Percentiles rank a stretch among this genome's conserved stretches.
phyloP scores from a whole-genome alignment of 2,113 vertebrate genomes.

The Zapornia atra region DNA sequence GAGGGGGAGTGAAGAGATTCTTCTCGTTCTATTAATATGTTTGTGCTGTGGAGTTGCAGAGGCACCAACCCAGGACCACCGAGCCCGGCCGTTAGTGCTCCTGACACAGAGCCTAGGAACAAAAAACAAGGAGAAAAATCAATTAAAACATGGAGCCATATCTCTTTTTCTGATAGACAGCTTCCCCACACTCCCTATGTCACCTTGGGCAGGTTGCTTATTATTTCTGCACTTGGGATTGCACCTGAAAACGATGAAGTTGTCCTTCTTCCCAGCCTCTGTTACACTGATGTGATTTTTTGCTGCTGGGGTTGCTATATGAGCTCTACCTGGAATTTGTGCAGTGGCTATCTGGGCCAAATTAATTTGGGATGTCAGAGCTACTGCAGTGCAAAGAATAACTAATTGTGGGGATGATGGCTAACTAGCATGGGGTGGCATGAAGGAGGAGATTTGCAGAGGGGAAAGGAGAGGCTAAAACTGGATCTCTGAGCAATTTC shows the following conservation, averaged over 20 bases:
- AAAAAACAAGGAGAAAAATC: background rate
- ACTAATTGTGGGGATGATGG: background rate
- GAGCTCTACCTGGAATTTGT: background rate
- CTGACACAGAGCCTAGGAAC: background rate
- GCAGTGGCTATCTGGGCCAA: background rate
- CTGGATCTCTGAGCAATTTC: background rate
- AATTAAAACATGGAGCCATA: accelerated
- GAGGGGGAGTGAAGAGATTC: background rate
- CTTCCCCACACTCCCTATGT: background rate
- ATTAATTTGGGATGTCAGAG: background rate
- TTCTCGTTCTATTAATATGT: background rate
- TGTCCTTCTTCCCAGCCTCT: background rate
- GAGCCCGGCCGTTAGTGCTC: background rate
- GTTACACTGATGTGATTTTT: background rate
- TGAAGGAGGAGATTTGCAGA: background rate
- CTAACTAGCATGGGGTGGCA: background rate
- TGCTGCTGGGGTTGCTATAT: background rate
- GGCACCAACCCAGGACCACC: background rate
- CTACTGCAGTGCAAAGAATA: background rate
- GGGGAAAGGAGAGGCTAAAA: background rate
- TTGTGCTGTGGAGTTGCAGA: background rate
- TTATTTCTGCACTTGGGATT: background rate
- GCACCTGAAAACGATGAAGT: accelerated
- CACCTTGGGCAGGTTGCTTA: background rate
- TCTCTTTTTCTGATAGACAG: background rate